phyloP scores from a whole-genome alignment of 2,888 invertebrate genomes.

The Drosophila paranaensis region DNA sequence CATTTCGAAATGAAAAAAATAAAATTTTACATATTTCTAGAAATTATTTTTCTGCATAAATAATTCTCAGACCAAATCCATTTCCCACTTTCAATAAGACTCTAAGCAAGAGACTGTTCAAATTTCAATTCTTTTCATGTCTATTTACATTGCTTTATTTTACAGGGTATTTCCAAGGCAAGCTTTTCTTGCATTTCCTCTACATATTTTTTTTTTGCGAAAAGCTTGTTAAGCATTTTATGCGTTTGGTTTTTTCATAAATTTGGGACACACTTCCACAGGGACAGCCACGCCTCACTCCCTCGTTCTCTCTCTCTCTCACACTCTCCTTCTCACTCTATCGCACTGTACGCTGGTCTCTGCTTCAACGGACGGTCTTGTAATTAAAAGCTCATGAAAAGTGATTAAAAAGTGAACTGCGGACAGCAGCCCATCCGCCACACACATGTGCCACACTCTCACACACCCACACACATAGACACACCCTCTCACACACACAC shows the following conservation, averaged over 20 bases:
- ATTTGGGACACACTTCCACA: constrained; percentile 41
- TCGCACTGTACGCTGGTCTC: not conserved
- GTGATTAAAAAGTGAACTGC: constrained; percentile 79
- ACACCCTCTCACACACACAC: constrained; percentile 21
- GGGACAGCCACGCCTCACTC: constrained; percentile 14
- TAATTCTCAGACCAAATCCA: no score
- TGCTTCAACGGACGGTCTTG: constrained; percentile 42
- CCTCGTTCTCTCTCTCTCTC: not conserved
- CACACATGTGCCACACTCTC: constrained; percentile 28
- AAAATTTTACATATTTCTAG: not conserved
- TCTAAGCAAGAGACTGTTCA: not conserved
- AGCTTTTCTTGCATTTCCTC: not conserved
- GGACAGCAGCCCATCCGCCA: constrained; percentile 47
- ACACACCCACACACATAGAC: constrained; percentile 11
- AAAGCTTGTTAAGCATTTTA: constrained; percentile 68
- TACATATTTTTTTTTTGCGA: not conserved
- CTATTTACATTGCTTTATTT: not conserved
- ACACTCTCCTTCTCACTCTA: not conserved
- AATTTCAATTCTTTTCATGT: not conserved
- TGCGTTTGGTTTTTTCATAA: constrained; percentile 66
- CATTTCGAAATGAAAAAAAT: no score
- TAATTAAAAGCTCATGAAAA: constrained; percentile 79
- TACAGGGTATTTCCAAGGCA: constrained; percentile 25
- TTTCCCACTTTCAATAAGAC: not conserved
- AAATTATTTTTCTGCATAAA: not conserved